These are phyloP conservation scores for Caenorhabditis brenneri DNA, from an alignment of 1,140 invertebrate species.

Conservation along the genomic window DNA sequence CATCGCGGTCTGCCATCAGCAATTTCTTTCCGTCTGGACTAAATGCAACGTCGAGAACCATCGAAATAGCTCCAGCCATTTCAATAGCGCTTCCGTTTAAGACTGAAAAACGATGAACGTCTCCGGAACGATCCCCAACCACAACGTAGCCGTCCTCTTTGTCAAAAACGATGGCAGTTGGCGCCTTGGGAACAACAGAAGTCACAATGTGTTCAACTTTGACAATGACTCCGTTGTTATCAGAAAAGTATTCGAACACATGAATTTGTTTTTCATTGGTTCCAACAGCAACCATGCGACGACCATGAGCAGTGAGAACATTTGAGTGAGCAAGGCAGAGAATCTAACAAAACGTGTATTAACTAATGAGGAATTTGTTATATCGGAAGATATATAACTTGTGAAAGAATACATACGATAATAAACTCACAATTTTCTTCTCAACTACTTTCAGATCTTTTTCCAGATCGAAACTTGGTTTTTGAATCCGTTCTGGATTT, in stretches of 20 bases:
- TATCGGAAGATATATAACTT: not conserved
- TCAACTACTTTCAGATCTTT: constrained; percentile 24
- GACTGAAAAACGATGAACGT: constrained; percentile 42
- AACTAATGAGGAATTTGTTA: no score
- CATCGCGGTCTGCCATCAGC: constrained; percentile 44
- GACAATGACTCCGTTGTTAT: not conserved
- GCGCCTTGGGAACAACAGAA: constrained; percentile 29
- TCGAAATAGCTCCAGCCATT: constrained; percentile 48
- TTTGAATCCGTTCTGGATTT: constrained; percentile 13
- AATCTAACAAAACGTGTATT: not conserved
- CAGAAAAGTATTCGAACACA: not conserved
- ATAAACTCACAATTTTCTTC: not conserved
- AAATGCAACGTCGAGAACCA: constrained; percentile 46
- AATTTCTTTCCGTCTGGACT: constrained; percentile 27
- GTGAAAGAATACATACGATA: not conserved
- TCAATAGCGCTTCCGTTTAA: constrained; percentile 22
- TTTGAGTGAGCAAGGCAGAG: not conserved
- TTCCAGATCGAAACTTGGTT: not conserved
- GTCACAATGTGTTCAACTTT: constrained; percentile 15
- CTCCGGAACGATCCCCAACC: constrained; percentile 39
- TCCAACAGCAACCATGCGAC: constrained; percentile 4
- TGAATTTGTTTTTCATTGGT: constrained; percentile 29
- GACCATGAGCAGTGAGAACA: not conserved
- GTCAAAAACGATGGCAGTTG: constrained; percentile 41
- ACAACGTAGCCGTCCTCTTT: constrained; percentile 24